phyloP scores from a whole-genome alignment of 2,797 vertebrate species.

The Pristis pectinata region DNA sequence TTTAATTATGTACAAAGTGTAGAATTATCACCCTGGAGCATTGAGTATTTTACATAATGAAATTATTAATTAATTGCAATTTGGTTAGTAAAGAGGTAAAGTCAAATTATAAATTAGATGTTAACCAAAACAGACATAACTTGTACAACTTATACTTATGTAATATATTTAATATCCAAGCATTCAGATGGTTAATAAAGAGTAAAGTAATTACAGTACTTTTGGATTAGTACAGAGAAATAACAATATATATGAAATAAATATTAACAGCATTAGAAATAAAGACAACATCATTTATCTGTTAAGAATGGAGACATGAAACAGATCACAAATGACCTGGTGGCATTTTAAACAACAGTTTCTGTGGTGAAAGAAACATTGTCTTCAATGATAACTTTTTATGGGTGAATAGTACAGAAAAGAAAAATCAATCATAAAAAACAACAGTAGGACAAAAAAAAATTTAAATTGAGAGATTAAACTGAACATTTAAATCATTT shows the following conservation, averaged over 20 bases:
- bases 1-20: not conserved
- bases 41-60: not conserved
- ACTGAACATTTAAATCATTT: not conserved
- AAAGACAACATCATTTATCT: not conserved
- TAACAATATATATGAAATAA: not conserved
- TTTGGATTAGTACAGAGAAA: not conserved
- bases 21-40: not conserved
- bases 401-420: not conserved
- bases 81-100: not conserved
- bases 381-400: not conserved
- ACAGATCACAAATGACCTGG: not conserved
- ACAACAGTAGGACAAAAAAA: not conserved
- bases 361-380: not conserved
- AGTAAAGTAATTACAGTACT: not conserved
- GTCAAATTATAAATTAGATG: not conserved
- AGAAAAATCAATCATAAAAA: not conserved
- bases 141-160: not conserved
- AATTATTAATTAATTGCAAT: not conserved
- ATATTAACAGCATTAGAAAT: not conserved
- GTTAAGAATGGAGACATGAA: not conserved
- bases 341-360: not conserved
- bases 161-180: not conserved
- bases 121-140: not conserved
- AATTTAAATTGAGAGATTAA: not conserved
- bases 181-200: not conserved